These are phyloP conservation scores for Astreopora myriophthalma DNA, from an alignment of 64 coral and sea anemone genomes.

Conservation along the genomic window DNA sequence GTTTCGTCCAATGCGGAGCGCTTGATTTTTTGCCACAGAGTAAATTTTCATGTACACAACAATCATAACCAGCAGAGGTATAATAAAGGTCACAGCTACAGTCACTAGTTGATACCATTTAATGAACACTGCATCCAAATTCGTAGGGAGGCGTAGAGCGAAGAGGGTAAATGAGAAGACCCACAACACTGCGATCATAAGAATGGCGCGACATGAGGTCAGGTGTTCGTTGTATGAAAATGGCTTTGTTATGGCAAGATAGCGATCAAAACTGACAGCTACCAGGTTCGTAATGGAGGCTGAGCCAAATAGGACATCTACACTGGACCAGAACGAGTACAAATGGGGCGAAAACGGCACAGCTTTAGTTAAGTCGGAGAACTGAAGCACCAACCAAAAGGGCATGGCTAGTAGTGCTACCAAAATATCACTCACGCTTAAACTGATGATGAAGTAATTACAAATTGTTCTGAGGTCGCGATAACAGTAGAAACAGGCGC, in stretches of 20 bases:
- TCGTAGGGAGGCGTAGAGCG: not conserved
- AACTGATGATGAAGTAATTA: conserved; percentile 94
- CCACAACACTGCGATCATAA: conserved; percentile 75
- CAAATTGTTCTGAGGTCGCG: conserved; percentile 81
- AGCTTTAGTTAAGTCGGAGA: not conserved
- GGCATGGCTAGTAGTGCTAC: conserved; percentile 89
- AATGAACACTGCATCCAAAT: not conserved
- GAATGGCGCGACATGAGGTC: conserved; percentile 53
- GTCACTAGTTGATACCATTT: conserved; percentile 44
- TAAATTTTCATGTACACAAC: conserved; percentile 89
- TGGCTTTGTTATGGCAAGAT: conserved; percentile 85
- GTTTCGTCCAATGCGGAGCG: conserved; percentile 77
- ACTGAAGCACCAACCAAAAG: conserved; percentile 79
- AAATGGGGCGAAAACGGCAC: not conserved
- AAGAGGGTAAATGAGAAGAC: conserved; percentile 72
- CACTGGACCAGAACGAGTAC: conserved; percentile 62
- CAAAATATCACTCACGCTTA: conserved; percentile 81
- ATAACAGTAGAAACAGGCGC: conserved; percentile 79
- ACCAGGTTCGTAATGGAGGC: conserved; percentile 89
- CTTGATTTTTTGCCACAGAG: conserved; percentile 77
- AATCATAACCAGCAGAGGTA: conserved; percentile 79
- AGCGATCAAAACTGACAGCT: conserved; percentile 89
- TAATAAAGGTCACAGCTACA: conserved; percentile 55
- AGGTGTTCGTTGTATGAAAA: conserved; percentile 71
- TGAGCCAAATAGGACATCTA: conserved; percentile 75